Conservation (phyloP, 2,797 vertebrate species). For the Lerista edwardsae region DNA sequence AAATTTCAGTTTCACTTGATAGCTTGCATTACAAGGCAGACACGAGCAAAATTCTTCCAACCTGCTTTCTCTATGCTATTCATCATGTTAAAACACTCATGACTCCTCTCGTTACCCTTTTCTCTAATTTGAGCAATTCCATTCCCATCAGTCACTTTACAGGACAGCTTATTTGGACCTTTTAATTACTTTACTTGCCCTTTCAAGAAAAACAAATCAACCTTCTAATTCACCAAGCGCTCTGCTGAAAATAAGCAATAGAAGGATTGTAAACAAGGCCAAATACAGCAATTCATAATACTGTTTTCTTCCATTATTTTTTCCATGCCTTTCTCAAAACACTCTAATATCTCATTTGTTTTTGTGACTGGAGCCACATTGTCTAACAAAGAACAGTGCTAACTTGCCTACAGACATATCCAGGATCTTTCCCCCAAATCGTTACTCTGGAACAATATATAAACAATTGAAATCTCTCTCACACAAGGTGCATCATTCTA, state of each 20-base stretch:
- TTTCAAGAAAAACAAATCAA: background rate
- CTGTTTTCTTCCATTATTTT: background rate
- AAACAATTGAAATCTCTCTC: background rate
- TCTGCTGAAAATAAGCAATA: background rate
- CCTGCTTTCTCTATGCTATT: slow-evolving; percentile 14
- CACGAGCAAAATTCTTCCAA: background rate
- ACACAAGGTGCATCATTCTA: background rate
- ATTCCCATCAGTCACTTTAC: slow-evolving; percentile 15
- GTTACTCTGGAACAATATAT: background rate
- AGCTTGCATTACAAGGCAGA: slow-evolving; percentile 17
- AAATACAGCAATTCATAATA: background rate
- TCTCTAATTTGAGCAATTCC: slow-evolving; percentile 25
- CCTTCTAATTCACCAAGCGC: background rate
- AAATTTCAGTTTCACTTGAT: slow-evolving; percentile 5
- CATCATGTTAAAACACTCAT: slow-evolving; percentile 20
- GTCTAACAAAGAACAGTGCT: background rate
- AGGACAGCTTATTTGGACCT: slow-evolving; percentile 4
- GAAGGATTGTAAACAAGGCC: slow-evolving; percentile 1
- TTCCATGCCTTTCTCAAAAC: background rate
- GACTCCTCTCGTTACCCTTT: slow-evolving; percentile 15
- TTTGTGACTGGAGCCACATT: background rate
- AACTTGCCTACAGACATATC: background rate
- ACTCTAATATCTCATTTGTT: background rate
- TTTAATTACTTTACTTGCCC: slow-evolving; percentile 10
- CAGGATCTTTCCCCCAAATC: background rate